These are phyloP conservation scores for Stenurella melanura DNA, from an alignment of 2,888 invertebrate species.

Conservation along the genomic window DNA sequence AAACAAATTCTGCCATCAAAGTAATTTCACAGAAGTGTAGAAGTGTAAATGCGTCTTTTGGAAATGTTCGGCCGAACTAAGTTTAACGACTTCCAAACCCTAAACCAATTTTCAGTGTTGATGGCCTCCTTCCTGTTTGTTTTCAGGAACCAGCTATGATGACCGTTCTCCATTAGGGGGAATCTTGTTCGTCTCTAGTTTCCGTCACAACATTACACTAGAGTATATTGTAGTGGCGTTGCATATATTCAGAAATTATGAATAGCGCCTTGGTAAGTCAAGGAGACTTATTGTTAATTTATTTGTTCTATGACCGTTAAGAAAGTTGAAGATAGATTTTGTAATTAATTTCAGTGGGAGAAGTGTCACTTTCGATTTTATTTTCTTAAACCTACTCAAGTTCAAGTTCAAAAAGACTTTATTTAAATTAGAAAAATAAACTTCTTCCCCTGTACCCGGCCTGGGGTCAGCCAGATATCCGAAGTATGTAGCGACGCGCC, in stretches of 20 bases:
- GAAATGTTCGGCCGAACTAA: slow-evolving; percentile 19
- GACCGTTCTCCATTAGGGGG: slow-evolving; percentile 18
- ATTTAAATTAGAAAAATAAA: no score
- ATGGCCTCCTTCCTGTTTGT: slow-evolving; percentile 28
- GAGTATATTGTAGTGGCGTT: background rate
- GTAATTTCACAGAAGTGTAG: slow-evolving; percentile 26
- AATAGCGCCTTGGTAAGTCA: background rate
- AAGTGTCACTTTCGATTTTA: no score
- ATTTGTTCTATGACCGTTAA: no score
- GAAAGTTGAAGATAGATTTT: no score
- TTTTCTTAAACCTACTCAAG: no score
- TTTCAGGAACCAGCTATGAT: slow-evolving; percentile 20
- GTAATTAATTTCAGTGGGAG: no score
- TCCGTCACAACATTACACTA: background rate
- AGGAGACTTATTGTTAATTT: no score
- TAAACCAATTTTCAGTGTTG: slow-evolving; percentile 30
- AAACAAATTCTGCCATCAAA: slow-evolving; percentile 20
- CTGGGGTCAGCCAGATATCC: no score
- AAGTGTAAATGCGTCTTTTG: slow-evolving; percentile 29
- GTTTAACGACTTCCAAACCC: slow-evolving; percentile 27
- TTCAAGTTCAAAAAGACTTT: no score
- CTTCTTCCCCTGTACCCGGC: no score
- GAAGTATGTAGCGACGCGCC: no score
- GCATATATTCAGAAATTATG: background rate
- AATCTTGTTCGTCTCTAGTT: slow-evolving; percentile 6